Conservation (phyloP, 2,797 vertebrate genomes). For the Paramormyrops hopkinsi region DNA sequence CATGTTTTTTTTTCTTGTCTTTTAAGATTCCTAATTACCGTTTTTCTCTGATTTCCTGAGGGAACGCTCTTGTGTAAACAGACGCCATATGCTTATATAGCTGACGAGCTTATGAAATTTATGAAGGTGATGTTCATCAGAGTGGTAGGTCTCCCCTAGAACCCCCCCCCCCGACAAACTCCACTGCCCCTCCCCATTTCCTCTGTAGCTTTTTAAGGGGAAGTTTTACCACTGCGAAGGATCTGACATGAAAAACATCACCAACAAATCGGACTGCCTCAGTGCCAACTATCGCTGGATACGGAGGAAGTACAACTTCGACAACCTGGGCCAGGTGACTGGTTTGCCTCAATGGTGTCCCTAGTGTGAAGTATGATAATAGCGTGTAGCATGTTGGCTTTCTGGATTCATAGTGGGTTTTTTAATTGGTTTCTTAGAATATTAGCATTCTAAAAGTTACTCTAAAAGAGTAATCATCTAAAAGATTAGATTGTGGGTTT, state of each 20-base stretch:
- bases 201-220: constrained; percentile 86
- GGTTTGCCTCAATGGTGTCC: background rate
- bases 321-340: constrained; percentile 89
- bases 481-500: background rate
- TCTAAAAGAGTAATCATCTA: background rate
- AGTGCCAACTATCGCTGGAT: constrained; percentile 80
- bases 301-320: constrained; percentile 93
- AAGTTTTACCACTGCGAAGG: constrained; percentile 97
- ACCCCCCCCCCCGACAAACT: background rate
- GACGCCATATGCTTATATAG: background rate
- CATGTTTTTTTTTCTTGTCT: background rate
- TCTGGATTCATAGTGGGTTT: background rate
- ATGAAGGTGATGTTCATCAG: background rate
- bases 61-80: constrained; percentile 5
- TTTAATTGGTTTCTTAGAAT: background rate
- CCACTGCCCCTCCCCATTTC: background rate
- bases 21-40: constrained; percentile 3
- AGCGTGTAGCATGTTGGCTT: background rate
- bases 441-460: background rate
- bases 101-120: background rate
- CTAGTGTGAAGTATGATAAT: background rate
- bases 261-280: constrained; percentile 78
- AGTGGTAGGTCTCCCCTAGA: background rate
- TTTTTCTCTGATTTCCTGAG: constrained; percentile 8
- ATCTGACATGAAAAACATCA: constrained; percentile 80